Evolutionary conservation across 2,797 vertebrate species (phyloP).

Genomic region (Hemibagrus guttatus): DNA sequence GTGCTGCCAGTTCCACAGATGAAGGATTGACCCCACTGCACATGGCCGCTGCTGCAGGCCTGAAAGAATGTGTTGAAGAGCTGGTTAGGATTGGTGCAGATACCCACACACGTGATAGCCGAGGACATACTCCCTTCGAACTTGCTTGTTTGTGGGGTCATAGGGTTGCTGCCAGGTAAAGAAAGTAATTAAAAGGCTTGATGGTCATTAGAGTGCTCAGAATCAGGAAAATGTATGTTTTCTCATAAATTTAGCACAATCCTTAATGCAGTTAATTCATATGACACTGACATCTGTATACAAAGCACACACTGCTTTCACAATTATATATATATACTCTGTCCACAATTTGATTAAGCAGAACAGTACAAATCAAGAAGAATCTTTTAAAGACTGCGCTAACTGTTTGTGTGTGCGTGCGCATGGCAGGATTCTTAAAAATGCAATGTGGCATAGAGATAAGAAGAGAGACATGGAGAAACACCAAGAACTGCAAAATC

Average conservation of each 20-base stretch:
- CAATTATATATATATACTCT: background rate
- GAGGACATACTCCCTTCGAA: slow-evolving; percentile 68
- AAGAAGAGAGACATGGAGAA: slow-evolving; percentile 45
- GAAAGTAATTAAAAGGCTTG: background rate
- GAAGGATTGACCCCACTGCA: slow-evolving; percentile 69
- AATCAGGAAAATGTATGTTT: background rate
- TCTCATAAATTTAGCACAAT: background rate
- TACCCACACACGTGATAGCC: slow-evolving; percentile 56
- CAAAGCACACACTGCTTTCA: background rate
- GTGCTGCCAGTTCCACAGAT: slow-evolving; percentile 58
- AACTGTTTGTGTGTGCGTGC: background rate
- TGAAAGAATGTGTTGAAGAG: slow-evolving; percentile 61
- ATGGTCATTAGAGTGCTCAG: background rate
- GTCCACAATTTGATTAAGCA: background rate
- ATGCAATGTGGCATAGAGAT: slow-evolving; percentile 51
- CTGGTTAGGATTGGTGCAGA: slow-evolving; percentile 67
- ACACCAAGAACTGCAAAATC: slow-evolving; percentile 26
- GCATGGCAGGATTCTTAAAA: slow-evolving; percentile 50
- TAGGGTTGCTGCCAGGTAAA: slow-evolving; percentile 65
- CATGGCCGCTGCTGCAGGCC: slow-evolving; percentile 67
- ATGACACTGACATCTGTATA: background rate
- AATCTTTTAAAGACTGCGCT: no score
- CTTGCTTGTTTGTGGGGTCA: slow-evolving; percentile 64
- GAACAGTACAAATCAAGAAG: no score
- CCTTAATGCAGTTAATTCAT: background rate